Percentiles rank a stretch among this genome's conserved stretches.
Conservation (phyloP, 35 echinoderm and acorn worm genomes). For the Holothuria glaberrima region DNA sequence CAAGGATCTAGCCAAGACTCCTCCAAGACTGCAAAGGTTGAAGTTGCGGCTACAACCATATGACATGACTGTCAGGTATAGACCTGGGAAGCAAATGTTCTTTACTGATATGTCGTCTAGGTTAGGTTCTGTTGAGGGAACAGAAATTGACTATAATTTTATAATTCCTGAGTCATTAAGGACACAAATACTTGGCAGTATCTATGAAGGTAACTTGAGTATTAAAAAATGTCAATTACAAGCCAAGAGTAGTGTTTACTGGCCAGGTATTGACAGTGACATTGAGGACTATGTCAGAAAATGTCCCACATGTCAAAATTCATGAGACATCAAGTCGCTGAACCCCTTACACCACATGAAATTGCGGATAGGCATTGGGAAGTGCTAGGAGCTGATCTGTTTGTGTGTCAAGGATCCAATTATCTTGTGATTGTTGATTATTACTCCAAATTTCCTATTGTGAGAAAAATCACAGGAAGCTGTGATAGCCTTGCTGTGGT, state of each 20-base stretch:
- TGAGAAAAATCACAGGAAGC: conserved; percentile 22
- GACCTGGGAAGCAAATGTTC: conserved; percentile 62
- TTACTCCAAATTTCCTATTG: conserved; percentile 57
- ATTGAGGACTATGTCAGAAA: conserved; percentile 42
- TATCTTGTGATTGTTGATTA: conserved; percentile 43
- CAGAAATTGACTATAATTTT: conserved; percentile 58
- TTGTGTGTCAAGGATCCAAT: conserved; percentile 15
- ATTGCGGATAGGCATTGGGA: too few relatives aligned
- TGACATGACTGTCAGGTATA: conserved; percentile 39
- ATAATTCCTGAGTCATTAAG: conserved; percentile 18
- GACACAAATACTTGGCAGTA: conserved; percentile 6
- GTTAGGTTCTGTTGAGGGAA: conserved; percentile 30
- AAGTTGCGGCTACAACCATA: conserved; percentile 65
- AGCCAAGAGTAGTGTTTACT: conserved; percentile 41
- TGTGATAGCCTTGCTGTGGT: conserved; percentile 34
- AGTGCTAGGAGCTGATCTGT: background rate
- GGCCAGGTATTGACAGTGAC: conserved; percentile 49
- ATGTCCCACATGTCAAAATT: conserved; percentile 12
- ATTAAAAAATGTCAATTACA: conserved; percentile 33
- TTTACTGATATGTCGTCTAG: conserved; percentile 69
- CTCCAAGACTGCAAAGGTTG: conserved; percentile 71
- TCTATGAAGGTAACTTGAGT: conserved; percentile 22
- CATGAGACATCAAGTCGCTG: conserved; percentile 7
- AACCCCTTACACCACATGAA: too few relatives aligned
- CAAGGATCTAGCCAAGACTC: conserved; percentile 60